Base-by-base conservation (phyloP, 2,888 invertebrate species). In the Athalia circularis region DNA sequence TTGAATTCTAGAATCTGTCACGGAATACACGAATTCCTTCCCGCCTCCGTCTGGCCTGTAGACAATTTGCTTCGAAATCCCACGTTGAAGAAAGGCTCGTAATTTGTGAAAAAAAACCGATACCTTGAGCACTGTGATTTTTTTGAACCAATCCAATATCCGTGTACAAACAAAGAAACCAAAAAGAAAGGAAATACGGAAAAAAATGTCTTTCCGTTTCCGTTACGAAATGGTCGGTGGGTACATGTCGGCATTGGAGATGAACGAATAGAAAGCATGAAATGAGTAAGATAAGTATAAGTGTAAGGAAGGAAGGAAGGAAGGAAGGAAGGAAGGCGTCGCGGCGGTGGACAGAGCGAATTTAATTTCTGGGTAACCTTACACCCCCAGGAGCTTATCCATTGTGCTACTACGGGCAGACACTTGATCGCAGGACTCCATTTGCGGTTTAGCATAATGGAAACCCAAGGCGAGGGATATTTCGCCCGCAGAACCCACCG, bases 391-490 rank as follows among this genome's bases (percentile, higher is more conserved):
- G 86, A 86, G 87, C 86, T 78, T 79, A 84, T 85, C 87, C 86
- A 88, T 89, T 88, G 88, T 88, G 84, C 80, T 83, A 84, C 82
- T 82, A 79, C 83, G 83, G 83, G 80, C 78, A 88, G 89, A 90
- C 88, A 90, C 89, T 89, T 88, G 90, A 90, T 90, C 88, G 89
- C 88, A 87, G 88, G 89, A 90, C 89, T 90, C 90, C 90, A 90
- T 90, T 90, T 90, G 89, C 88, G 89, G 89, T 90, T 90, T 90
- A 89, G 89, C 90, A 90, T 90, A 90, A 90, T 89, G 90, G 89
- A 88, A 90, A 90, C 88, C 87, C 86, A 88, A 89, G 88, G 87
- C 88, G 80, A 81, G 78, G 72, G 78, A 74, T 78, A 75, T 75
- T 75, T 62, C 75, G 50, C 74, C 74, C 72, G 61, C 61, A 67